These are phyloP conservation scores for Actenoides lindsayi DNA, from an alignment of 2,113 vertebrate species.

Conservation along the genomic window DNA sequence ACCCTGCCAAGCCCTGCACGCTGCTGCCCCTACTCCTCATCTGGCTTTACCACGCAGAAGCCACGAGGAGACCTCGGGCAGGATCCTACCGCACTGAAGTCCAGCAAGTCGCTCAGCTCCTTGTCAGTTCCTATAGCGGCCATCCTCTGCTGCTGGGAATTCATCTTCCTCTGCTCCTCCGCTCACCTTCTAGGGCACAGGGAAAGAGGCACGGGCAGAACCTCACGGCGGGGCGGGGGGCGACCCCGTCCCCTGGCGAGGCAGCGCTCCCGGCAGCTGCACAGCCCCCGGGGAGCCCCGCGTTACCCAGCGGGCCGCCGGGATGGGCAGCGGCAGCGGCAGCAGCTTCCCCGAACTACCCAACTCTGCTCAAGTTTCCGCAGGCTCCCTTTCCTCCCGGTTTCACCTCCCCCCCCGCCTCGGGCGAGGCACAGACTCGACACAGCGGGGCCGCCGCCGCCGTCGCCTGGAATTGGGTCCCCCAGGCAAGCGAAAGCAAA, in stretches of 20 bases:
- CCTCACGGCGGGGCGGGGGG: neutral
- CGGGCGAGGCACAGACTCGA: neutral
- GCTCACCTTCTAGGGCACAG: conserved; percentile 79
- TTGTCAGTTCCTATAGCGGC: conserved; percentile 98
- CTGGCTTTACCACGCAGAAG: neutral
- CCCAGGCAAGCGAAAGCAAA: neutral
- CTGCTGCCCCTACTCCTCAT: conserved; percentile 4
- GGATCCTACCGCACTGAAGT: conserved; percentile 96
- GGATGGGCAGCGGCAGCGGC: neutral
- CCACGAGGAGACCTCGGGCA: neutral
- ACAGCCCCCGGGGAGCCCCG: neutral
- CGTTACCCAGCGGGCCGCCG: neutral
- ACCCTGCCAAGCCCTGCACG: conserved; percentile 24
- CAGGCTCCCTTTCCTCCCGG: neutral
- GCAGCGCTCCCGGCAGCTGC: neutral
- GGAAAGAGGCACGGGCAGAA: conserved; percentile 5
- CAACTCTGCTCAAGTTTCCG: conserved; percentile 51
- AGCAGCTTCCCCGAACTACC: neutral
- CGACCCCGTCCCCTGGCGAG: neutral
- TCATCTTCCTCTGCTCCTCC: conserved; percentile 90
- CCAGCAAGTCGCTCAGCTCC: conserved; percentile 98
- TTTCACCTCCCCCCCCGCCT: neutral
- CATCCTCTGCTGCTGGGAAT: conserved; percentile 97
- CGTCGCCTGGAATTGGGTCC: neutral
- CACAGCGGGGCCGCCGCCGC: neutral